A percentile compares a stretch with the other conserved stretches of the same genome.
These are phyloP conservation scores for Oxyura jamaicensis DNA, from an alignment of 2,113 vertebrate species.

Conservation along the genomic window DNA sequence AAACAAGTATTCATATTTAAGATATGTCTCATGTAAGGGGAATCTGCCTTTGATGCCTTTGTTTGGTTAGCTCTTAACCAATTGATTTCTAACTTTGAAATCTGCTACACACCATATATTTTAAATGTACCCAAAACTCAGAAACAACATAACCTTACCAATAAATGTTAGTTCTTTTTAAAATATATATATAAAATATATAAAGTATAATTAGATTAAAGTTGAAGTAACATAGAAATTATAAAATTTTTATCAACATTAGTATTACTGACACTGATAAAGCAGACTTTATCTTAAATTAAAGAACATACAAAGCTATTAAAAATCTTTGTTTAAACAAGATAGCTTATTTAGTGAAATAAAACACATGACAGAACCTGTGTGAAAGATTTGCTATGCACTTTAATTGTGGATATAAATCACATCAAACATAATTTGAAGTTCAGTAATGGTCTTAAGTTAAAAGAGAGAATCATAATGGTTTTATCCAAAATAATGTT, in stretches of 20 bases:
- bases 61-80: neutral
- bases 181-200: neutral
- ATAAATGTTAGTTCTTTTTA: neutral
- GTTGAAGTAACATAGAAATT: neutral
- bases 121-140: neutral
- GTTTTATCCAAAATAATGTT: neutral
- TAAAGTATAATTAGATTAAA: neutral
- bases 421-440: neutral
- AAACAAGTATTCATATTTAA: neutral
- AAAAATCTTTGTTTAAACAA: neutral
- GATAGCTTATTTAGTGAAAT: neutral
- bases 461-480: neutral
- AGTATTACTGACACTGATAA: neutral
- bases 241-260: neutral
- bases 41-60: neutral
- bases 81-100: neutral
- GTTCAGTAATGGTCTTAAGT: neutral
- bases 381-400: neutral
- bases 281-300: neutral
- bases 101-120: neutral
- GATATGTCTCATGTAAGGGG: neutral
- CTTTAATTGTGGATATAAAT: neutral
- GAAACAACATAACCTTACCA: neutral
- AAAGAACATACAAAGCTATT: neutral
- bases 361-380: neutral